These are phyloP conservation scores for Molorchus minor DNA, from an alignment of 2,888 invertebrate species.

Conservation along the genomic window DNA sequence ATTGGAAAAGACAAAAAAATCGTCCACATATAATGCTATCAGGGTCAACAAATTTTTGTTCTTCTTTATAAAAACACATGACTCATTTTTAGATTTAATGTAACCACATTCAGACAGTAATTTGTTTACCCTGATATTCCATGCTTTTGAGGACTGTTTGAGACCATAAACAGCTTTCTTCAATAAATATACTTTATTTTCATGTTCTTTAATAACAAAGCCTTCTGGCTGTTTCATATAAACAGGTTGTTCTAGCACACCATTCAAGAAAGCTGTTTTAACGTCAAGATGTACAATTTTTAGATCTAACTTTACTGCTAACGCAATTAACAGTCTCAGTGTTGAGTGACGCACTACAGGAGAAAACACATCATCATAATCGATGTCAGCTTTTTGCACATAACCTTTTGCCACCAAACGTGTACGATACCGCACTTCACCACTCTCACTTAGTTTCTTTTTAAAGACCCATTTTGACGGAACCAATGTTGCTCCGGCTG, in stretches of 20 bases:
- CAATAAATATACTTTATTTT: neutral
- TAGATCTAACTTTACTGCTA: constrained; percentile 34
- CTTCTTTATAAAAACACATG: constrained; percentile 34
- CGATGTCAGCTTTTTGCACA: too few species aligned
- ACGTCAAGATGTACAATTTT: constrained; percentile 38
- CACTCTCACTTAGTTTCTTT: constrained; percentile 17
- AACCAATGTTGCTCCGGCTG: constrained; percentile 25
- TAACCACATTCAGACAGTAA: constrained; percentile 9
- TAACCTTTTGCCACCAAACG: too few species aligned
- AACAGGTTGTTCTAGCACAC: constrained; percentile 35
- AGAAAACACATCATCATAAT: too few species aligned
- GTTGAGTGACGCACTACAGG: too few species aligned
- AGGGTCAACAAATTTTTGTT: constrained; percentile 18
- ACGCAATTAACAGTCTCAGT: constrained; percentile 41
- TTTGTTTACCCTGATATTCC: constrained; percentile 25
- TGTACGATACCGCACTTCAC: constrained; percentile 35
- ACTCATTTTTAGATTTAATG: neutral
- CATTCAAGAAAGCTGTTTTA: constrained; percentile 42
- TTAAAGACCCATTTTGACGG: neutral
- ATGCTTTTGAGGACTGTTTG: constrained; percentile 18
- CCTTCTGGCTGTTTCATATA: constrained; percentile 38
- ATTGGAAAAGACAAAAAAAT: neutral
- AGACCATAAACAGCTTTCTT: constrained; percentile 26
- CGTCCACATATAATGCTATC: too few species aligned
- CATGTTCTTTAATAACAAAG: constrained; percentile 25